Evolutionary conservation across 2,888 invertebrate species (phyloP), one percentile per base, ranked within the genome.

Genomic region (Lumbricus terrestris): DNA sequence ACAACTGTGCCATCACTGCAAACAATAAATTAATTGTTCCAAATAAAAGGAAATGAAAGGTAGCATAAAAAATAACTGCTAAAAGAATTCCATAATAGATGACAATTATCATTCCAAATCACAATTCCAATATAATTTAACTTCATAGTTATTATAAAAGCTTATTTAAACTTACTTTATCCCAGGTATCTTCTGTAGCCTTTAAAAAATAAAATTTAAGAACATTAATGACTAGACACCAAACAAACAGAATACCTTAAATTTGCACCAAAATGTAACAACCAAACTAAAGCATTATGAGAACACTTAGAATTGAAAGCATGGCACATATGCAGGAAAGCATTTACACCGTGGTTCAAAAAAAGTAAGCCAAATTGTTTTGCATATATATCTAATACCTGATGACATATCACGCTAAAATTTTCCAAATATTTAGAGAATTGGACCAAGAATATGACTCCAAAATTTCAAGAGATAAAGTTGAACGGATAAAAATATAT

Each of bases 181-280:
- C 92, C 91, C 89, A 93, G 91, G 35, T 92, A 91, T 90, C 92
- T 92, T 90, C 93, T 89, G 88, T 69, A 54, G 91, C 91, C 92
- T 93, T 42, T 29, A 88, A 91, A 54, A 69, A n/a, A n/a, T n/a
- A n/a, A n/a, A n/a, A 29, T 69, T 69, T n/a, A 69, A 69, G 29
- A 69, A 69, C 69, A 69, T 69, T 29, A 69, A 29, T 1, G n/a
- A 69, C 69, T 69, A 13, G n/a, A 69, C n/a, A 69, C 69, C 5
- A n/a, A 69, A 69, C 47, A 69, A 69, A n/a, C 69, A 69, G 69
- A 69, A 69, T 29, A n/a, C n/a, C 69, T 29, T n/a, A 11, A 69
- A 8, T n/a, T 69, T 69, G 29, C 29, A 69, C 69, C n/a, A n/a
- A n/a, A 4, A 47, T 23, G 23, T n/a, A 29, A 4, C 29, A 69